Base-by-base conservation (phyloP, 2,888 invertebrate species). In the Coelinius sp. region DNA sequence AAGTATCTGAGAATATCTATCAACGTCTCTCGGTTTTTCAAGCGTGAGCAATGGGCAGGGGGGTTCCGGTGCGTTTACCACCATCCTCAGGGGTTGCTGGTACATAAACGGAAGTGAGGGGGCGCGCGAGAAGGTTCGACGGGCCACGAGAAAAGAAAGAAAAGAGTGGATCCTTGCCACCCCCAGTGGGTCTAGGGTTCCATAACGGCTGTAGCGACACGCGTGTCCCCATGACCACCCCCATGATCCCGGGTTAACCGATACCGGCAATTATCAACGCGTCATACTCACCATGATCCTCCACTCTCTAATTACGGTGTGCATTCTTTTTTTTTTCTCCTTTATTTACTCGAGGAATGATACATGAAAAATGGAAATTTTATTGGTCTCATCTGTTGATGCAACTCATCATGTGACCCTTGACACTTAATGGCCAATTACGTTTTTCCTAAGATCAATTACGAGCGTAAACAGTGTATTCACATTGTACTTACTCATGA, bases 231-330 rank as follows among this genome's bases (percentile, higher is more conserved):
- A 74, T 80, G 77, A 78, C 82, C 81, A 77, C 74, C 77, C 80
- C 79, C 74, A 77, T 76, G 80, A 68, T 68, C 81, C 80, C 76
- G 83, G 87, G 86, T 86, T 87, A 87, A 87, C 87, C 87, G 87
- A 87, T 87, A 87, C 85, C 85, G 85, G 85, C 87, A 87, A 87
- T 87, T 87, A 87, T 86, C 86, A 87, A 86, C 87, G 86, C 87
- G 85, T 80, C 82, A 79, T 79, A 81, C 81, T 81, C 82, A 82
- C 83, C 76, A 38, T 2, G 22, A 63, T 41, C 63, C 41, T 63
- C 14, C 41, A 63, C 77, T 76, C 77, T 76, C 71, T 74, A 22
- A 70, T 69, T 56, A 52, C 59, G 67, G 31, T 70, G 59, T 10
- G 10, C 63, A 59, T 41, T 56, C n/a, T 27, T 56, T 56, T 7